Evolutionary conservation across 2,797 vertebrate species (phyloP), one percentile per base, ranked within the genome.

Genomic region (Lepus townsendii): DNA sequence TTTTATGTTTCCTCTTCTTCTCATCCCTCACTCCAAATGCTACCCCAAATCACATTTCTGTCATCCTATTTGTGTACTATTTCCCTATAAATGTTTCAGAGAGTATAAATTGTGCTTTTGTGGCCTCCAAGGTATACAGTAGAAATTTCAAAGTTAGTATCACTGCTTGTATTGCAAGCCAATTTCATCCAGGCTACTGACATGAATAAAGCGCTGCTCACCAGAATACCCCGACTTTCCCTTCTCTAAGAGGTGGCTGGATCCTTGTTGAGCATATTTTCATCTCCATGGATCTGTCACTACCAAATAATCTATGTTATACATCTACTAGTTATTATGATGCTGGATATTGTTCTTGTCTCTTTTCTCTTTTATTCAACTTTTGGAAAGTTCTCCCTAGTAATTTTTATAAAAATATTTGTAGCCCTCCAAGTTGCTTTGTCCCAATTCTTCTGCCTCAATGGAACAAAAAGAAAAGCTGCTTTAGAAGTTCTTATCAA

Each of bases 11-110:
- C 63, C 12, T 78, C 22, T 63, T n/a, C 52, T 27, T 32, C 12
- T 66, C 22, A 54, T 4, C 30, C n/a, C 11, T 20, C 13, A 16
- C 27, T 90, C 22, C 5, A 54, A 73, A 14, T 16, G 7, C 71
- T 75, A 24, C 17, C 60, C 7, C 2, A 77, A 88, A 72, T 38
- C 26, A 71, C 66, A 69, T 38, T 65, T 60, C 83, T 75, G 32
- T 83, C 9, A 54, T 86, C 57, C 42, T 77, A 79, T 38, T 75
- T 80, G 24, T 68, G 90, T 89, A 14, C 32, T 71, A 9, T 76
- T 88, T 96, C 78, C n/a, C 54, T 68, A 60, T 30, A 79, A 82
- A 54, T n/a, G 65, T 54, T 91, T 66, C 35, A 62, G 27, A 72
- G 78, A 78, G 35, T 8, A 30, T 47, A 62, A 27, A 5, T 52